A percentile compares a stretch with the other conserved stretches of the same genome.
Evolutionary conservation across 1,140 invertebrate genomes (phyloP).

Genomic region (Drosophila pachea): DNA sequence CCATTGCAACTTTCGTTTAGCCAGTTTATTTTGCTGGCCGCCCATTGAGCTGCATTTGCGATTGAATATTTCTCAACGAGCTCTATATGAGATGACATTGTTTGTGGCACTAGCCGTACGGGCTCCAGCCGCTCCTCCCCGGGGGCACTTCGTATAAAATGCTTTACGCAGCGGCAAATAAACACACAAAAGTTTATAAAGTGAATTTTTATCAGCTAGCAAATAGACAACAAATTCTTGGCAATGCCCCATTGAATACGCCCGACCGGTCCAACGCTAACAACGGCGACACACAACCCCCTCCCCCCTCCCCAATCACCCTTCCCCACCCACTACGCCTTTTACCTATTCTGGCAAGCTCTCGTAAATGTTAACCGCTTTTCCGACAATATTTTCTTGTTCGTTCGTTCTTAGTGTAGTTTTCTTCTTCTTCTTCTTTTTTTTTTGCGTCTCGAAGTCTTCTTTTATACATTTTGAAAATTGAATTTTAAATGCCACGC

Average conservation of each 20-base stretch:
- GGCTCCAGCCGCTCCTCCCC: constrained; percentile 5
- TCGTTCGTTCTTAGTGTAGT: too few relatives aligned
- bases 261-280: not conserved
- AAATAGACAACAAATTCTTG: constrained; percentile 73
- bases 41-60: constrained; percentile 44
- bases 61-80: constrained; percentile 53
- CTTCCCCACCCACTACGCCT: too few relatives aligned
- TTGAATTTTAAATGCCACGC: constrained; percentile 58
- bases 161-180: constrained; percentile 54
- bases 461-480: constrained; percentile 53
- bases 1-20: constrained; percentile 1
- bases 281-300: too few relatives aligned
- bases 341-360: too few relatives aligned
- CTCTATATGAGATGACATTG: constrained; percentile 45
- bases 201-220: constrained; percentile 74
- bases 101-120: constrained; percentile 40
- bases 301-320: too few relatives aligned
- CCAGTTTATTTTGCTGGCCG: too few relatives aligned
- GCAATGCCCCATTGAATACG: constrained; percentile 44
- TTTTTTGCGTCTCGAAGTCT: constrained; percentile 13
- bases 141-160: constrained; percentile 20
- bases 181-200: constrained; percentile 63
- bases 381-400: constrained; percentile 17
- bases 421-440: constrained; percentile 8
- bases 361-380: constrained; percentile 24